These are phyloP conservation scores for Clunio marinus DNA, from an alignment of 2,888 invertebrate genomes.

Conservation along the genomic window DNA sequence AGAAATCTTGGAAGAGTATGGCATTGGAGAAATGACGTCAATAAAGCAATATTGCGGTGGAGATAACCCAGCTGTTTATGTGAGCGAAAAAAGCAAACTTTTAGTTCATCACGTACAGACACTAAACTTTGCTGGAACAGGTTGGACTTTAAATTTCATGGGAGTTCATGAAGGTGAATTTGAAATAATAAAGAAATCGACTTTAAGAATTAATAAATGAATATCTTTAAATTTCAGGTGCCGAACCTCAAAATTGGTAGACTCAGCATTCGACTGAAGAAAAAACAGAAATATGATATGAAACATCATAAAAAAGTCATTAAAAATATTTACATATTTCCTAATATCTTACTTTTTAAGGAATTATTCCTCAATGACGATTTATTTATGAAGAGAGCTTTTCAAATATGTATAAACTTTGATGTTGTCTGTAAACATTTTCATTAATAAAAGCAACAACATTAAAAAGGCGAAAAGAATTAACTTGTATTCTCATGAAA, in stretches of 20 bases:
- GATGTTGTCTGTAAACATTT: neutral
- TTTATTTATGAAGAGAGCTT: neutral
- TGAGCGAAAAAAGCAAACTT: conserved; percentile 55
- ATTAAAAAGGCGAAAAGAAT: too few relatives aligned
- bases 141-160: conserved; percentile 58
- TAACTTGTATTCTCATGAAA: too few relatives aligned
- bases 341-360: too few relatives aligned
- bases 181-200: neutral
- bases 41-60: conserved; percentile 54
- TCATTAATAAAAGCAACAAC: neutral
- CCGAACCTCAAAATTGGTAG: conserved; percentile 1
- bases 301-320: neutral
- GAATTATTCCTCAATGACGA: neutral
- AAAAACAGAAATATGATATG: neutral
- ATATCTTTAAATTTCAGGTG: conserved; percentile 12
- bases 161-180: conserved; percentile 40
- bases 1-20: conserved; percentile 56
- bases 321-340: neutral
- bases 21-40: conserved; percentile 44
- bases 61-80: conserved; percentile 57
- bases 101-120: conserved; percentile 62
- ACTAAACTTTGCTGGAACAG: conserved; percentile 65
- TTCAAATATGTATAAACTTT: too few relatives aligned
- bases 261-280: neutral
- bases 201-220: neutral